Base-by-base conservation (phyloP, 2,888 invertebrate species). In the Oscheius sp. region DNA sequence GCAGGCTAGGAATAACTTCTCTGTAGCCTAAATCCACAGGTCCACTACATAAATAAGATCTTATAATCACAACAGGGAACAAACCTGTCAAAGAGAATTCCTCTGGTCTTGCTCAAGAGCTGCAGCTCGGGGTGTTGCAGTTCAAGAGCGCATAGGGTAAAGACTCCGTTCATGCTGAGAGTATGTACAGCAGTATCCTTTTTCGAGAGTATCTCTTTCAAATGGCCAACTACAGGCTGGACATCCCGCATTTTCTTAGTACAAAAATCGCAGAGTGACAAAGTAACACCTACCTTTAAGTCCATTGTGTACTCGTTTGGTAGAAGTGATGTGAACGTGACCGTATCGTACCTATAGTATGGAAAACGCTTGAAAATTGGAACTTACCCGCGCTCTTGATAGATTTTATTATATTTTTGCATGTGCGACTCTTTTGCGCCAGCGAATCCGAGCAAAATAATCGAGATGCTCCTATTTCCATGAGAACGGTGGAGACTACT, bases 141-240 rank as follows among this genome's bases (percentile, higher is more conserved):
- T 11, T 48, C 35, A 47, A 70, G 57, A 33, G 47, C 32, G 48
- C 70, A 70, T 21, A 70, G 32, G 7, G 59, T 59, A 21, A 59
- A 58, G n/a, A 70, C 57, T 33, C 59, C 70, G 33, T 70, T 70
- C 70, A 70, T 70, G 35, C 70, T 70, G 48, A 58, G 59, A 32
- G 58, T 59, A 21, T 70, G 70, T 2, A 70, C 5, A 33, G 59
- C 70, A 4, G 57, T 50, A 7, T 58, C 58, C 35, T 70, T 70
- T 1, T 70, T 47, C 32, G 4, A 3, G 11, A 70, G 42, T 5
- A 70, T 33, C 59, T 70, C 59, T 47, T 50, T 59, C 33, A 70
- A 42, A 59, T 70, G 58, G 35, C 47, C 59, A 1, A 57, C 70
- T 9, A 58, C 59, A 29, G 59, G 47, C 1, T 37, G 42, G 32